Conservation (phyloP, 2,113 vertebrate species). For the Tetrao urogallus region DNA sequence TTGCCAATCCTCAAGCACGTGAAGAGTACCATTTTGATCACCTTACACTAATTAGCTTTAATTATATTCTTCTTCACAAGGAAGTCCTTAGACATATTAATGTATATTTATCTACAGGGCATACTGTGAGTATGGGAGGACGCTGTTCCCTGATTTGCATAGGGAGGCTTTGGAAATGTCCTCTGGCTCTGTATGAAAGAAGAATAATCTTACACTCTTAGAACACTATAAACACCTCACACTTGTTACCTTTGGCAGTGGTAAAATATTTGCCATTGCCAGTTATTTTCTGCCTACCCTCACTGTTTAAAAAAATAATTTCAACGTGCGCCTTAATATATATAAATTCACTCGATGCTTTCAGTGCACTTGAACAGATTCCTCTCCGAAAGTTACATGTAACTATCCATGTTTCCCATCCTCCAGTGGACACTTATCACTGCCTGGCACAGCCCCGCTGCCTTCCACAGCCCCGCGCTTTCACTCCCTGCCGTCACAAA, state of each 20-base stretch:
- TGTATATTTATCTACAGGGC: constrained; percentile 40
- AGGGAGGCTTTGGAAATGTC: constrained; percentile 5
- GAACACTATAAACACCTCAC: neutral
- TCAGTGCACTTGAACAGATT: accelerated
- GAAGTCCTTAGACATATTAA: constrained; percentile 27
- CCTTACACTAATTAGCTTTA: constrained; percentile 45
- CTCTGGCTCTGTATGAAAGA: neutral
- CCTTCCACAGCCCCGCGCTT: accelerated
- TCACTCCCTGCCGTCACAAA: accelerated
- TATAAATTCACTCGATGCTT: accelerated
- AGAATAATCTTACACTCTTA: neutral
- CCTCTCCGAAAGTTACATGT: accelerated
- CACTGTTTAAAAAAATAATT: neutral
- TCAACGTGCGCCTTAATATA: accelerated
- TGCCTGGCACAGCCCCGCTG: accelerated
- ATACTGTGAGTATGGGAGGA: constrained; percentile 1
- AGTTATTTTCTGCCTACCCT: neutral
- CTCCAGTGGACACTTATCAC: accelerated
- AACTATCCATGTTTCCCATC: accelerated
- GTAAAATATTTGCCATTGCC: neutral
- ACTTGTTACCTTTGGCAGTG: accelerated
- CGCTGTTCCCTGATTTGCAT: neutral
- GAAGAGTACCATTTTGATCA: constrained; percentile 50
- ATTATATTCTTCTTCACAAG: constrained; percentile 21
- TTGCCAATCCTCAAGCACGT: neutral